Conservation (phyloP, 1,140 invertebrate species). For the Drosophila pandora region DNA sequence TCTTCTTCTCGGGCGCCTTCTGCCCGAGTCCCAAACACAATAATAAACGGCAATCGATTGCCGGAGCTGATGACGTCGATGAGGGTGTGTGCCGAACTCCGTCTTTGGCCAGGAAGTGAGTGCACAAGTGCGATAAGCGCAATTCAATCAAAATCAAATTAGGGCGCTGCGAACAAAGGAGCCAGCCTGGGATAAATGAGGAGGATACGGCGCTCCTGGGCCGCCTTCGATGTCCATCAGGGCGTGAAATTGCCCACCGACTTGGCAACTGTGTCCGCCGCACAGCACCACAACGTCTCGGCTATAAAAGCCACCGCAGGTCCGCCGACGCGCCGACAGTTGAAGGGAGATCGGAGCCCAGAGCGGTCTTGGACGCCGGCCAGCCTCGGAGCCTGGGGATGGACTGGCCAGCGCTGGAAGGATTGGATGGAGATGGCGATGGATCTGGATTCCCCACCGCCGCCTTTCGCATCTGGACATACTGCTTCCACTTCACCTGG, state of each 20-base stretch:
- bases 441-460: too few relatives aligned
- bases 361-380: background rate
- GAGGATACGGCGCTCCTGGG: conserved; percentile 3
- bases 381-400: conserved; percentile 28
- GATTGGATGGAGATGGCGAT: background rate
- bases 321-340: conserved; percentile 38
- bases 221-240: conserved; percentile 56
- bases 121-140: conserved; percentile 79
- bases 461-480: background rate
- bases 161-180: conserved; percentile 67
- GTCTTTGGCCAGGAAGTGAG: conserved; percentile 7
- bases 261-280: conserved; percentile 44
- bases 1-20: background rate
- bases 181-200: conserved; percentile 33
- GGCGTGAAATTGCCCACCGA: conserved; percentile 65
- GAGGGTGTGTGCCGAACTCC: conserved; percentile 1
- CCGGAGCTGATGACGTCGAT: conserved; percentile 44
- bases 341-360: background rate
- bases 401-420: background rate
- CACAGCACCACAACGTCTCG: background rate
- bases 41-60: conserved; percentile 22
- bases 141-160: conserved; percentile 78
- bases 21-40: background rate
- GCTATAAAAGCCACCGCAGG: conserved; percentile 55
- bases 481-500: background rate